These are phyloP conservation scores for Ctenoplectra terminalis DNA, from an alignment of 1,140 invertebrate species.

Conservation along the genomic window DNA sequence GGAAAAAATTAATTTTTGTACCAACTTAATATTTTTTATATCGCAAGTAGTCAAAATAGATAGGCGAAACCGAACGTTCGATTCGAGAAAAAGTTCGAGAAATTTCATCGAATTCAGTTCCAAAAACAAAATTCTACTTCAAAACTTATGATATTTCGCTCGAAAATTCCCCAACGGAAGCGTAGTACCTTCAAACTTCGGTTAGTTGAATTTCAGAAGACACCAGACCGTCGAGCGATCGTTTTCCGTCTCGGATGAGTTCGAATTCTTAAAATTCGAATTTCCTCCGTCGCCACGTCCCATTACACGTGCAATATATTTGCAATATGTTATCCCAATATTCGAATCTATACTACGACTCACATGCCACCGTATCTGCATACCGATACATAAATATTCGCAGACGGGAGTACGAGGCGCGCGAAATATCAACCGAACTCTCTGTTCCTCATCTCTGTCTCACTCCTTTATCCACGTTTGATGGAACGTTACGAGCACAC, in stretches of 20 bases:
- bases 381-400: conserved; percentile 34
- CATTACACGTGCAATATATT: too few species aligned
- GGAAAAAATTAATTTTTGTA: too few species aligned
- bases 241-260: not conserved
- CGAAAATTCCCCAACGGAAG: not conserved
- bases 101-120: not conserved
- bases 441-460: not conserved
- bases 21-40: too few species aligned
- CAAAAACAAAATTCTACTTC: not conserved
- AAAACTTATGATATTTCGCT: not conserved
- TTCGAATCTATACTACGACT: not conserved
- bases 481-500: conserved; percentile 8
- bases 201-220: not conserved
- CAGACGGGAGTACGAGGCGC: not conserved
- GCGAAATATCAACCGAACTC: not conserved
- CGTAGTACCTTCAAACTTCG: not conserved
- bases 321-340: not conserved
- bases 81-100: not conserved
- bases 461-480: not conserved
- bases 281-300: not conserved
- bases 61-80: not conserved
- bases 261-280: not conserved
- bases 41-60: not conserved
- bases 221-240: not conserved
- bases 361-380: not conserved